These are phyloP conservation scores for Salmo trutta DNA, from an alignment of 2,797 vertebrate genomes.

Conservation along the genomic window DNA sequence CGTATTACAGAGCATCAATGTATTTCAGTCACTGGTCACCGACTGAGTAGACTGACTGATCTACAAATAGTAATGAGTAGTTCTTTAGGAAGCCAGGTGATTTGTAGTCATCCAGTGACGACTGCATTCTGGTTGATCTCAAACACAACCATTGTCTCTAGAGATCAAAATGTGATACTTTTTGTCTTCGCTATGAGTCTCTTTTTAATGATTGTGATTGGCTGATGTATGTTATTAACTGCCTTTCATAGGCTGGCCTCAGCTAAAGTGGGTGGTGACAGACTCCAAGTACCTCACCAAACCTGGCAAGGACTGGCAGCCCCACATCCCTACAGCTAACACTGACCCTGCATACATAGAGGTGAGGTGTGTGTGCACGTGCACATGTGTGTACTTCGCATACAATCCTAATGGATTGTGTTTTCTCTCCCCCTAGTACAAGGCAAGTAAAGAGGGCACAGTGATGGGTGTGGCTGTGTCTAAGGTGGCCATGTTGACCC, in stretches of 20 bases:
- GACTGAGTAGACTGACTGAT: neutral
- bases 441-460: slow-evolving; percentile 96
- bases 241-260: slow-evolving; percentile 87
- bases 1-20: neutral
- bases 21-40: neutral
- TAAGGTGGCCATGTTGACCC: slow-evolving; percentile 93
- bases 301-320: slow-evolving; percentile 98
- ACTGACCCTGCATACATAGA: slow-evolving; percentile 95
- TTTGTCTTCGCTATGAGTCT: neutral
- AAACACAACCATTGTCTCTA: neutral
- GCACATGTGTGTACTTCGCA: neutral
- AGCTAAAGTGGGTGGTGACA: slow-evolving; percentile 97
- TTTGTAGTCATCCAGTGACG: neutral
- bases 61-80: neutral
- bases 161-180: neutral
- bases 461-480: slow-evolving; percentile 98
- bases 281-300: slow-evolving; percentile 98
- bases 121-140: neutral
- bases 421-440: slow-evolving; percentile 79
- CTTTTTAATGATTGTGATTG: neutral
- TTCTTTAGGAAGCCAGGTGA: neutral
- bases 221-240: neutral
- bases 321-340: slow-evolving; percentile 93
- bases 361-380: slow-evolving; percentile 63
- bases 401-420: neutral